Conservation (phyloP, 2,113 vertebrate genomes). For the Echinops telfairi region DNA sequence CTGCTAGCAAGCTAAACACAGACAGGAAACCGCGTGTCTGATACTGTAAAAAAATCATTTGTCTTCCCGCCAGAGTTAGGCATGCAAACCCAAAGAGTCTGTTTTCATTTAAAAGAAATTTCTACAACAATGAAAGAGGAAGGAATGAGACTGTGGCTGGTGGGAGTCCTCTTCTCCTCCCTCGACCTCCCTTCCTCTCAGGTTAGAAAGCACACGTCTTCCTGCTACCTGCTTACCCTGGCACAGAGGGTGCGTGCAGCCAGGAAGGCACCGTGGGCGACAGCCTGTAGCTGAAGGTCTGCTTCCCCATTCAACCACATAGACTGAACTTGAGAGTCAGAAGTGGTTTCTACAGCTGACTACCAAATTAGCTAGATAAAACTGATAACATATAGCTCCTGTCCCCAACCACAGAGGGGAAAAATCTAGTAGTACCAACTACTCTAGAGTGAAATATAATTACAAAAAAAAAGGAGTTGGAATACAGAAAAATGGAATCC, state of each 20-base stretch:
- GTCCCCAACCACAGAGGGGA: neutral
- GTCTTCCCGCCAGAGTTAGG: constrained; percentile 88
- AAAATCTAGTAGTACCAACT: too few relatives aligned
- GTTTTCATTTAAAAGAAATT: constrained; percentile 88
- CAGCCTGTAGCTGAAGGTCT: neutral
- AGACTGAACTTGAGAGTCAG: neutral
- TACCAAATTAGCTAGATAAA: neutral
- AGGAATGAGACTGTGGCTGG: constrained; percentile 64
- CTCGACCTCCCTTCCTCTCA: neutral
- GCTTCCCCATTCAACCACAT: neutral
- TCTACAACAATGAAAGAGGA: constrained; percentile 84
- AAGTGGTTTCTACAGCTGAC: constrained; percentile 40
- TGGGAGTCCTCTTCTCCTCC: neutral
- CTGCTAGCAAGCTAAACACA: constrained; percentile 92
- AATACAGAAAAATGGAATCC: neutral
- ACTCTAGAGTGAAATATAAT: neutral
- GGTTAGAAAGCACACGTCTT: neutral
- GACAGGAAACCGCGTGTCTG: constrained; percentile 98
- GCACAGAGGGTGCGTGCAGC: neutral
- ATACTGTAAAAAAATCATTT: constrained; percentile 90
- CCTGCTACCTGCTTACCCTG: neutral
- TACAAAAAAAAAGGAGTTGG: neutral
- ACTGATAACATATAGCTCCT: neutral
- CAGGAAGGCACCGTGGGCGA: rapidly evolving
- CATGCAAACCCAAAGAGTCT: constrained; percentile 85